Evolutionary conservation across 2,113 vertebrate genomes (phyloP).

Genomic region (Indri indri): DNA sequence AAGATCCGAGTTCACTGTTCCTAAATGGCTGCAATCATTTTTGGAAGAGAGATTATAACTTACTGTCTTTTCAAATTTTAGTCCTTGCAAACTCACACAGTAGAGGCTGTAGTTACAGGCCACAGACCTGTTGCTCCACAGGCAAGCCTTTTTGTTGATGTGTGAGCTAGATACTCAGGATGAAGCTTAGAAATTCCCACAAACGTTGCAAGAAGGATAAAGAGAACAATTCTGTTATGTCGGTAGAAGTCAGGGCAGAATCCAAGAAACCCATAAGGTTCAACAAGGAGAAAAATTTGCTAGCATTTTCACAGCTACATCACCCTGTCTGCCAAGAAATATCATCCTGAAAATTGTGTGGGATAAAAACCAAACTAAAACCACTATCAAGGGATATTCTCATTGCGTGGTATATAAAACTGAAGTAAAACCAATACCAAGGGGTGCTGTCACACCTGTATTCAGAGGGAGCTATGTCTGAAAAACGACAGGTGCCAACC

Average conservation of each 20-base stretch:
- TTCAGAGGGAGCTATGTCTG: background rate
- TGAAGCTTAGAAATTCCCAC: conserved; percentile 30
- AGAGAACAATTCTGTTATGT: background rate
- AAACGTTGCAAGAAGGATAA: background rate
- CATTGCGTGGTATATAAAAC: conserved; percentile 10
- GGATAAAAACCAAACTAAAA: conserved; percentile 37
- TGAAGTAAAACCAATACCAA: conserved; percentile 19
- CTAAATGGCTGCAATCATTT: background rate
- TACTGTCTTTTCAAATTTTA: conserved; percentile 17
- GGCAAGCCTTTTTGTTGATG: background rate
- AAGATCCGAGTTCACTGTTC: conserved; percentile 42
- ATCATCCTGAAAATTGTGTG: conserved; percentile 39
- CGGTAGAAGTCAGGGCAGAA: background rate
- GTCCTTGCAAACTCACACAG: conserved; percentile 43
- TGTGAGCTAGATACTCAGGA: background rate
- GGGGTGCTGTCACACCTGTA: background rate
- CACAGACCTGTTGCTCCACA: conserved; percentile 10
- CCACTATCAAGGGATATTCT: background rate
- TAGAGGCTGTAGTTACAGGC: background rate
- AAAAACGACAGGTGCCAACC: background rate
- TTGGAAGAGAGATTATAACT: conserved; percentile 34
- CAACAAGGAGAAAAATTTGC: background rate
- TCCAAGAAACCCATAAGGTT: background rate
- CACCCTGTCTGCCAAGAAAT: conserved; percentile 12
- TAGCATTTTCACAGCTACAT: background rate